phyloP scores from a whole-genome alignment of 1,140 invertebrate genomes.

The Notospermus geniculatus region DNA sequence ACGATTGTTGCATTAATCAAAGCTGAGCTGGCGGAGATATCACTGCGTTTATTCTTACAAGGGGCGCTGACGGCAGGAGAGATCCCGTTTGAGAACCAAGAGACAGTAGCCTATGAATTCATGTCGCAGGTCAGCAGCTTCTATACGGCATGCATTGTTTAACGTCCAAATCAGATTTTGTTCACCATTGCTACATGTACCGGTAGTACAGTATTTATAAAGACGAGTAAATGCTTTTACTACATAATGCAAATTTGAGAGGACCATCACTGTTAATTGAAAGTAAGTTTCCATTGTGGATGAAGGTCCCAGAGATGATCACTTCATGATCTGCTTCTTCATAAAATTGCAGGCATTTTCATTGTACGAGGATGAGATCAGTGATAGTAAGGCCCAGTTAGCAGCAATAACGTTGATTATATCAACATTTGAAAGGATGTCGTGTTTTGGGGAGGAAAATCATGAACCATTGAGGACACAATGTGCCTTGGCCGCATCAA shows the following conservation, averaged over 20 bases:
- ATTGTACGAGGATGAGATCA: constrained; percentile 97
- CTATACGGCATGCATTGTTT: no score
- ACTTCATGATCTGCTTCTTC: no score
- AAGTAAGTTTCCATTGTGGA: no score
- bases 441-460: constrained; percentile 86
- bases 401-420: constrained; percentile 94
- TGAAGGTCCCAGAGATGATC: no score
- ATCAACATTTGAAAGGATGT: constrained; percentile 90
- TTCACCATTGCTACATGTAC: no score
- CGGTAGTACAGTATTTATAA: no score
- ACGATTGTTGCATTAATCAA: constrained; percentile 92
- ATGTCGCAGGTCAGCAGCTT: constrained; percentile 83
- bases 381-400: constrained; percentile 94
- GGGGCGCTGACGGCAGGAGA: constrained; percentile 89
- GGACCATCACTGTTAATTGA: no score
- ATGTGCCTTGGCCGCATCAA: constrained; percentile 89
- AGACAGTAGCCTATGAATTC: constrained; percentile 97
- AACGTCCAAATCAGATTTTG: no score
- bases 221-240: no score
- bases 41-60: constrained; percentile 86
- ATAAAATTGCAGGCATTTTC: constrained; percentile 75
- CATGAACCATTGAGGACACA: constrained; percentile 94
- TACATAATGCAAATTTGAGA: no score
- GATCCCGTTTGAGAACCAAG: constrained; percentile 90
- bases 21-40: constrained; percentile 83